Conservation (phyloP, 1,140 invertebrate species). For the Drosophila pseudoobscura region DNA sequence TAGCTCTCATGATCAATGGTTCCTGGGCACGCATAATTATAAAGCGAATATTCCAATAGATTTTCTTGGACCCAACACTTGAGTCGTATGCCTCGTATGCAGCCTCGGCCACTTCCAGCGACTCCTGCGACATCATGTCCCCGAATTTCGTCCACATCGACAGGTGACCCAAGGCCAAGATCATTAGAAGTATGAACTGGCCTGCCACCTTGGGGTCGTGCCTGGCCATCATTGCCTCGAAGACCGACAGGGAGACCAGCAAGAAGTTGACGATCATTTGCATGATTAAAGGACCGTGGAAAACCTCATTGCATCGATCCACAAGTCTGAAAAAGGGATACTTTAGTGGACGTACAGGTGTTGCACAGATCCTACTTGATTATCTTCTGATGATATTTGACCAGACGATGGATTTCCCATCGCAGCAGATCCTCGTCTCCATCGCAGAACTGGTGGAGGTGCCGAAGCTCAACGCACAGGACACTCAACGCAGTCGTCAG, state of each 20-base stretch:
- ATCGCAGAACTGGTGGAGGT: not conserved
- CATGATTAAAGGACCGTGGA: constrained; percentile 36
- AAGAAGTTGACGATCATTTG: constrained; percentile 47
- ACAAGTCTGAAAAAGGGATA: constrained; percentile 15
- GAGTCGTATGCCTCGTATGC: constrained; percentile 50
- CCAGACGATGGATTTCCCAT: constrained; percentile 14
- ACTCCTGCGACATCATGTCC: constrained; percentile 49
- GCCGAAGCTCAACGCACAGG: constrained; percentile 36
- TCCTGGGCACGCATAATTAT: constrained; percentile 47
- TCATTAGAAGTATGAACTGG: constrained; percentile 45
- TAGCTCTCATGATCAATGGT: constrained; percentile 23
- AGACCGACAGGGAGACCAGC: constrained; percentile 46
- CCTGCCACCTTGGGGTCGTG: constrained; percentile 27
- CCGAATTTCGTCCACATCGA: constrained; percentile 49
- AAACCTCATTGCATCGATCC: constrained; percentile 38
- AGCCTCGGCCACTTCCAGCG: constrained; percentile 34
- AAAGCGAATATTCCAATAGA: constrained; percentile 33
- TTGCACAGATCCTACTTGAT: constrained; percentile 3
- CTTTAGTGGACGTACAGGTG: too few species aligned
- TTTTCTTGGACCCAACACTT: not conserved
- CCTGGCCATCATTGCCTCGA: constrained; percentile 32
- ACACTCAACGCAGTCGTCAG: constrained; percentile 32
- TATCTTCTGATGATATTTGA: constrained; percentile 42
- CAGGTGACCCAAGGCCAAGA: constrained; percentile 31
- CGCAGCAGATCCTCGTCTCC: constrained; percentile 1